Evolutionary conservation across 1,140 invertebrate species (phyloP), one percentile per base, ranked within the genome.

Genomic region (Euura lappo): DNA sequence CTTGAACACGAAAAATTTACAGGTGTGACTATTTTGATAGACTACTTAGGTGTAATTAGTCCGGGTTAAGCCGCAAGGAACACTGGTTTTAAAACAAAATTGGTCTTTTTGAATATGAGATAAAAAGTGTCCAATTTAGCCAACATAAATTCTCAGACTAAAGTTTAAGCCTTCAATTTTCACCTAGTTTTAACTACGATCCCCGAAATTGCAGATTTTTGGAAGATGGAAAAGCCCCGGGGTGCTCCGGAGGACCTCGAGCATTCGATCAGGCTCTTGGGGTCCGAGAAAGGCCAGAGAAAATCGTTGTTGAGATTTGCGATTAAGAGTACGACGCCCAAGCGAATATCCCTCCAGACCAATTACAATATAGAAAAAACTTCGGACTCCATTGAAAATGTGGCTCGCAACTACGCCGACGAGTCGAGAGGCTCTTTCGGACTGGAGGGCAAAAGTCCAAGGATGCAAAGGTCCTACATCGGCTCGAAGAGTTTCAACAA

Each of bases 241-340:
- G 64, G 73, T 45, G 75, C 66, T 0, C 74, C 70, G 4, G 78
- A 78, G 6, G 75, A 74, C 44, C 68, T 81, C 2, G 79, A 80
- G 0, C 72, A 74, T 7, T 81, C 80, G 0, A 71, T 81, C 65
- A 69, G 74, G 7, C 65, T 78, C 13, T 69, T 80, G 45, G 77
- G 71, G 67, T 76, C 75, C 51, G 76, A 80, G 28, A 81, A 74
- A 13, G 43, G 44, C 42, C 77, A 78, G n/a, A 74, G 77, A 42
- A 79, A 74, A 44, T 76, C 79, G 28, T 79, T 81, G 75, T 74
- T 81, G 60, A 80, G 79, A 74, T 81, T 81, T 80, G 76, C 70
- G n/a, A 71, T 69, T 2, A 80, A 79, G 13, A 75, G 71, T 13
- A 75, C 65, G 0, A 78, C 79, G 8, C 77, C 76, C 1, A 77